phyloP scores from a whole-genome alignment of 2,888 invertebrate species.

The Desoria tigrina region DNA sequence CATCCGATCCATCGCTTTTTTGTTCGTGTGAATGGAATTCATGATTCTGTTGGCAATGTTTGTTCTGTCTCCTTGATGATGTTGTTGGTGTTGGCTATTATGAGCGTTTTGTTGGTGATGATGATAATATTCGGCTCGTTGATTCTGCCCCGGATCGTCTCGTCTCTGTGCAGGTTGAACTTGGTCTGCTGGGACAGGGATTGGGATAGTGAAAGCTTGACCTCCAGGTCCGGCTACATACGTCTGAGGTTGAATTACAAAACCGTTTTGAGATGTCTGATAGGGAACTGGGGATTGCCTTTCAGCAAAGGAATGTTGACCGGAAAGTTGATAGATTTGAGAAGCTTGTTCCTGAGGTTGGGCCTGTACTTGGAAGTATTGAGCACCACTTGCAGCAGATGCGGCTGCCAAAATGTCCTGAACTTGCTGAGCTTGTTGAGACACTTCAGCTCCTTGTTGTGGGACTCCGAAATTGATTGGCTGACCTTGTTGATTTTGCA shows the following conservation, averaged over 20 bases:
- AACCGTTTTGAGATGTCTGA: conserved; percentile 20
- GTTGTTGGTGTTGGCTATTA: conserved; percentile 8
- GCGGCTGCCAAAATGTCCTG: conserved; percentile 36
- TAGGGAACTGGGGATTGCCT: conserved; percentile 26
- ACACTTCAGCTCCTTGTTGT: conserved; percentile 18
- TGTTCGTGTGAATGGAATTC: conserved; percentile 47
- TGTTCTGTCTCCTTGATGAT: background rate
- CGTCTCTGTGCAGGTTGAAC: conserved; percentile 37
- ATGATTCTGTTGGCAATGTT: conserved; percentile 39
- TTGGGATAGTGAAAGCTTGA: conserved; percentile 54
- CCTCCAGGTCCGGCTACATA: conserved; percentile 53
- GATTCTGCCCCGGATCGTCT: conserved; percentile 58
- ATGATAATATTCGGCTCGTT: conserved; percentile 9
- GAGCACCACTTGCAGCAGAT: conserved; percentile 34
- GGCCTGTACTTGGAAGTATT: conserved; percentile 36
- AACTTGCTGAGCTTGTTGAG: conserved; percentile 8
- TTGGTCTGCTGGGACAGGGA: conserved; percentile 54
- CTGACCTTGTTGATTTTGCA: conserved; percentile 25
- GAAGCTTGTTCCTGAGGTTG: conserved; percentile 30
- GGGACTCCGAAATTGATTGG: conserved; percentile 20
- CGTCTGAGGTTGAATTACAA: conserved; percentile 53
- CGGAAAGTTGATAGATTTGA: conserved; percentile 30
- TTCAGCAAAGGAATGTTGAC: conserved; percentile 35
- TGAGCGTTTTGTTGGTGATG: conserved; percentile 15
- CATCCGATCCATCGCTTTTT: conserved; percentile 47